Base-by-base conservation (phyloP, 2,113 vertebrate species). In the Platysternon megacephalum region DNA sequence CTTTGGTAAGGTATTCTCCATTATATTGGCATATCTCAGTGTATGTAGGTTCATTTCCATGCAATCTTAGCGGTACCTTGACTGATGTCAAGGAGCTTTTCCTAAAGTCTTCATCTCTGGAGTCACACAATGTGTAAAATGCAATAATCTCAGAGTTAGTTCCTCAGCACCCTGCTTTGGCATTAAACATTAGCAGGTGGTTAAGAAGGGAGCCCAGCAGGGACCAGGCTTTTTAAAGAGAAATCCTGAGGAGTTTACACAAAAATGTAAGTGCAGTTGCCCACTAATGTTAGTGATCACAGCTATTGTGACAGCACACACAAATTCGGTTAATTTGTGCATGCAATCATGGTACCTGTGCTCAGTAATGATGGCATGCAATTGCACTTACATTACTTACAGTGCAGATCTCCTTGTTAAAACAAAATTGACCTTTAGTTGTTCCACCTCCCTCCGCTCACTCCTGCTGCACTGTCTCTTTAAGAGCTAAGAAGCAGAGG, bases 21-120 rank as follows among this genome's bases (percentile, higher is more conserved):
- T n/a, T 68, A 10, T 21, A 68, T 4, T n/a, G 35, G 35, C 65
- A 68, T 68, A n/a, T 10, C 65, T 68, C 17, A 68, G 35, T 65
- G 29, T 68, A 68, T 21, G 35, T 17, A n/a, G 17, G 16, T 19
- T 68, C 35, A 68, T n/a, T 17, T 68, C 17, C 35, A 35, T 35
- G 61, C 6, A 65, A 35, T 65, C 32, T 35, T 65, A 61, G 61
- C 14, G 32, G 32, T 65, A 65, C 14, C 8, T 7, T 35, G 61
- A 65, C 14, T 93, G 48, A 94, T 22, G 89, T 95, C 88, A 93
- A 46, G 91, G 46, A 80, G 28, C 58, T 88, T 90, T 90, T 93
- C 17, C 61, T 94, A 84, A 94, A 85, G 55, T 51, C 0, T 3
- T 92, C 0, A 83, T 85, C 46, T 90, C 88, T 87, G 82, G 42